A percentile compares a stretch with the other conserved stretches of the same genome.
phyloP scores from a whole-genome alignment of 2,888 invertebrate species.

The Galerucella nymphaeae region DNA sequence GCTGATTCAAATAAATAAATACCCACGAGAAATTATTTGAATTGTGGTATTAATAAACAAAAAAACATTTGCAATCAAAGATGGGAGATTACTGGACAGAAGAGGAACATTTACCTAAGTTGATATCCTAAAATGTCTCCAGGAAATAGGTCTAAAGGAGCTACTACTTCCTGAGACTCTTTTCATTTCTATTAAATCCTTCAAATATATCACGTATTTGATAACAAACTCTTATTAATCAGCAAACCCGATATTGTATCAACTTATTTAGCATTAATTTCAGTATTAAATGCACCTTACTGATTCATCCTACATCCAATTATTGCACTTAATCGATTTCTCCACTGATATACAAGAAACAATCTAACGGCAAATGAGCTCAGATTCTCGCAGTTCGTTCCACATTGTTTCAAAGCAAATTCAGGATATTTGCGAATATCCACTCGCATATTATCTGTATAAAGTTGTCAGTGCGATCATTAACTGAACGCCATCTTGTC shows the following conservation, averaged over 20 bases:
- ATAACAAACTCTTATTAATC: neutral
- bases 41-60: neutral
- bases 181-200: too few species aligned
- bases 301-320: neutral
- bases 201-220: neutral
- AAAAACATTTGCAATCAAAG: too few species aligned
- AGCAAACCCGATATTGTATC: neutral
- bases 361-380: neutral
- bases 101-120: too few species aligned
- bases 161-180: too few species aligned
- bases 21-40: neutral
- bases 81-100: too few species aligned
- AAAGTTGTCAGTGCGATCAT: neutral
- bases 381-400: neutral
- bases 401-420: neutral
- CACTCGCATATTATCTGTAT: neutral
- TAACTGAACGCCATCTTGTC: neutral
- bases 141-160: too few species aligned
- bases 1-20: too few species aligned
- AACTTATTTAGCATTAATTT: neutral
- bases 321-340: neutral
- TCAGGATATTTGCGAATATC: neutral
- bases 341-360: neutral
- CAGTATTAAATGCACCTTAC: neutral
- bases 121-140: too few species aligned